Conservation (phyloP, 2,113 vertebrate genomes). For the Prionailurus viverrinus region DNA sequence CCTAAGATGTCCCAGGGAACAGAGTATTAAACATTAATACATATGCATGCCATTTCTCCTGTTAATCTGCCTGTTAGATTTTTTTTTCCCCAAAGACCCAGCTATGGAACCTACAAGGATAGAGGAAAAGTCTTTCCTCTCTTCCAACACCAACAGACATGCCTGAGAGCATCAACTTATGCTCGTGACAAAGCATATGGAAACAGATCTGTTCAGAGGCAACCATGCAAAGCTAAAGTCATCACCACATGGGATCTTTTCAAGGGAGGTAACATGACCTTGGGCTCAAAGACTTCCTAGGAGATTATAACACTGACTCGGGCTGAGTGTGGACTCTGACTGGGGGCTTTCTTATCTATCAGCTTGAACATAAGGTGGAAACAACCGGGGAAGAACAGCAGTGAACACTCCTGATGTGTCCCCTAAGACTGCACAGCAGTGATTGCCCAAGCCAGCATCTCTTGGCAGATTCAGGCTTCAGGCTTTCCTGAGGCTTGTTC, state of each 20-base stretch:
- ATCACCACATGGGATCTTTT: not conserved
- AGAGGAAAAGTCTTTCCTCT: not conserved
- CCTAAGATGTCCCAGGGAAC: too few relatives aligned
- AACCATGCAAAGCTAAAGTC: too few relatives aligned
- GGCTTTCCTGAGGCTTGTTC: not conserved
- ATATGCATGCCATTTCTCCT: not conserved
- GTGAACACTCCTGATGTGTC: not conserved
- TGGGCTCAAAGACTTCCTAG: not conserved
- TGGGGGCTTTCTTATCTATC: not conserved
- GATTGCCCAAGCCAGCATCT: not conserved
- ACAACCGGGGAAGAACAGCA: rapidly evolving
- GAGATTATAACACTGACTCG: rapidly evolving
- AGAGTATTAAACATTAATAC: not conserved
- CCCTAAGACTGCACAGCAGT: not conserved
- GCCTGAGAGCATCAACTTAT: rapidly evolving
- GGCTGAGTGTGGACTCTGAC: too few relatives aligned
- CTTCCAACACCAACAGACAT: not conserved
- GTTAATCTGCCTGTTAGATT: not conserved
- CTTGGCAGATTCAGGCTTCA: not conserved
- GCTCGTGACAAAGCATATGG: not conserved
- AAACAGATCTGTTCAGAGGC: not conserved
- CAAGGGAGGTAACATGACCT: too few relatives aligned
- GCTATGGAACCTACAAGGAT: not conserved
- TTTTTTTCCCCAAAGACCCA: not conserved
- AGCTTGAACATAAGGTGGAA: too few relatives aligned